A percentile compares a stretch with the other conserved stretches of the same genome.
phyloP scores from a whole-genome alignment of 1,140 invertebrate genomes.

The Orchestia grillus region DNA sequence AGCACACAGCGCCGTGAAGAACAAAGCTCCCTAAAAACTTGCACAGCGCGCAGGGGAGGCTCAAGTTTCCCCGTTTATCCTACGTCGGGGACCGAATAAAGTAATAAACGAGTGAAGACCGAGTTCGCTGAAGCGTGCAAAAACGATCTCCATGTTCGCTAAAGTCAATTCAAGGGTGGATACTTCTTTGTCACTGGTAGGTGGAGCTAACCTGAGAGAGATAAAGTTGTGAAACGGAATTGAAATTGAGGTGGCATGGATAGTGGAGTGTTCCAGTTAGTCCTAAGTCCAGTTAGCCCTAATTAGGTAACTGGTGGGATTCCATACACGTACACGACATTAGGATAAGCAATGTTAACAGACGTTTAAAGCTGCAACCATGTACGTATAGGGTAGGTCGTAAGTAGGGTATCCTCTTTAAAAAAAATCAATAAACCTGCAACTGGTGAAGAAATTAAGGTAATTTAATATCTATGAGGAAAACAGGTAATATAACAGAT shows the following conservation, averaged over 20 bases:
- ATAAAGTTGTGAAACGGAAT: neutral
- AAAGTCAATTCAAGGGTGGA: neutral
- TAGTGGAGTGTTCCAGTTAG: neutral
- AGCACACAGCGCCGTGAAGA: constrained; percentile 31
- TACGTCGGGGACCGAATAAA: constrained; percentile 15
- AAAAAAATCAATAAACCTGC: too few relatives aligned
- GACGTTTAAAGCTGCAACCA: too few relatives aligned
- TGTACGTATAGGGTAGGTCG: too few relatives aligned
- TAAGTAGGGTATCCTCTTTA: too few relatives aligned
- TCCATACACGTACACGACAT: neutral
- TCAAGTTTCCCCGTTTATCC: neutral
- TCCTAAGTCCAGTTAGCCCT: neutral
- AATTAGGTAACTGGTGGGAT: neutral
- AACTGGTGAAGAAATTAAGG: too few relatives aligned
- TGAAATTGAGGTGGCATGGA: neutral
- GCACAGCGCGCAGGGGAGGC: constrained; percentile 20
- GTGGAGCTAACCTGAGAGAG: neutral
- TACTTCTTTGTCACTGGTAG: neutral
- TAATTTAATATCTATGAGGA: too few relatives aligned
- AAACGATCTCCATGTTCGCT: neutral
- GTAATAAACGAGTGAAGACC: constrained; percentile 28
- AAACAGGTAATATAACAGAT: too few relatives aligned
- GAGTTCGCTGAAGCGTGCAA: neutral
- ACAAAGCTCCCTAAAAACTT: constrained; percentile 32
- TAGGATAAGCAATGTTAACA: too few relatives aligned